phyloP scores from a whole-genome alignment of 1,140 invertebrate genomes.

The Drosophila burlai region DNA sequence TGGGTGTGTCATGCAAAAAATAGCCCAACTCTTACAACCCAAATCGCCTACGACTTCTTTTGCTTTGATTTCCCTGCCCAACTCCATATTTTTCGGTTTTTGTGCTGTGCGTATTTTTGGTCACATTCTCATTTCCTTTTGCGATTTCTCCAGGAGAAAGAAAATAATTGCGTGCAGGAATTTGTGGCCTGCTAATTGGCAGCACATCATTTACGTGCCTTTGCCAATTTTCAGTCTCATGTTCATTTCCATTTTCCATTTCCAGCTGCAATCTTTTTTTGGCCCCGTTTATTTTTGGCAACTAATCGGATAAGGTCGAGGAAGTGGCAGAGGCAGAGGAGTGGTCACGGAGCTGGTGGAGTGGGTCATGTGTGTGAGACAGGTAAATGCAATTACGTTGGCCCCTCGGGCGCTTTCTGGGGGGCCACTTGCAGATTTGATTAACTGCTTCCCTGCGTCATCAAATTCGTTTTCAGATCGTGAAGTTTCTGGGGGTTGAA shows the following conservation, averaged over 20 bases:
- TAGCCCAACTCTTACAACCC: conserved; percentile 15
- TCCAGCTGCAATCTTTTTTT: conserved; percentile 39
- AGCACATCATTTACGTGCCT: conserved; percentile 82
- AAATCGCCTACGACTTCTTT: conserved; percentile 22
- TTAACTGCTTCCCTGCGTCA: conserved; percentile 83
- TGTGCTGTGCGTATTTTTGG: conserved; percentile 56
- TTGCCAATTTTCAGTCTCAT: conserved; percentile 76
- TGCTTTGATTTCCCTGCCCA: conserved; percentile 33
- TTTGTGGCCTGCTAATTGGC: conserved; percentile 76
- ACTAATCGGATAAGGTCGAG: not conserved
- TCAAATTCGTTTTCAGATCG: conserved; percentile 70
- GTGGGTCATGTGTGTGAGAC: conserved; percentile 40
- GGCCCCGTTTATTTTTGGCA: conserved; percentile 49
- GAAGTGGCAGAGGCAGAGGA: not conserved
- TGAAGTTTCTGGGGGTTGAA: not conserved
- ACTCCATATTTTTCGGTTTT: conserved; percentile 26
- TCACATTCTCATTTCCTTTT: conserved; percentile 62
- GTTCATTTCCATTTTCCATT: conserved; percentile 50
- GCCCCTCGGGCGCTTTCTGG: conserved; percentile 39
- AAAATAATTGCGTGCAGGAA: conserved; percentile 65
- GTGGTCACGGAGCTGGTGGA: not conserved
- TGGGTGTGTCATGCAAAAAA: conserved; percentile 33
- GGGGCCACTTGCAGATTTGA: conserved; percentile 76
- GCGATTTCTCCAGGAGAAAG: conserved; percentile 17
- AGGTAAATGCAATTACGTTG: conserved; percentile 68